phyloP scores from a whole-genome alignment of 2,888 invertebrate genomes.

The Eledona agricola region DNA sequence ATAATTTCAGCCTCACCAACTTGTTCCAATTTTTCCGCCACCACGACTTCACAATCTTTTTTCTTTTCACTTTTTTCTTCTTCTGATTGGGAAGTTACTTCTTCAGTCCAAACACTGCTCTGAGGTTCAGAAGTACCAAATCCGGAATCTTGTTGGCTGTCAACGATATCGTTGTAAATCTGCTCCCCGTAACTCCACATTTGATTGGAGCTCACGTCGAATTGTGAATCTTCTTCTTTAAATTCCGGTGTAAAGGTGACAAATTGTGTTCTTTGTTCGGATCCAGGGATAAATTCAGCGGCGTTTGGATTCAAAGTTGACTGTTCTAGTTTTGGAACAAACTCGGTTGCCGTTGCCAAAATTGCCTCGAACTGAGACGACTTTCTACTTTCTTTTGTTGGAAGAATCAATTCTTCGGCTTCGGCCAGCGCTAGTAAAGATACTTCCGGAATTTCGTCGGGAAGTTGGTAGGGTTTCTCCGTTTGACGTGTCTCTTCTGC shows the following conservation, averaged over 20 bases:
- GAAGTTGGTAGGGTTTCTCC: slow-evolving; percentile 5
- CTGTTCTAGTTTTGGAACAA: slow-evolving; percentile 53
- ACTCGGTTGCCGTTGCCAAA: slow-evolving; percentile 54
- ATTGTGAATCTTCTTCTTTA: slow-evolving; percentile 15
- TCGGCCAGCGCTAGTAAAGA: slow-evolving; percentile 21
- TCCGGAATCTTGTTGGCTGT: slow-evolving; percentile 47
- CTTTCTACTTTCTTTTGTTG: slow-evolving; percentile 12
- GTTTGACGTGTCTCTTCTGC: not conserved
- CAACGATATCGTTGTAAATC: slow-evolving; percentile 44
- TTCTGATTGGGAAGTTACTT: slow-evolving; percentile 51
- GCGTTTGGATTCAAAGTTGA: slow-evolving; percentile 60
- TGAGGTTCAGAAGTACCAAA: slow-evolving; percentile 54
- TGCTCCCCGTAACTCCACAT: slow-evolving; percentile 48
- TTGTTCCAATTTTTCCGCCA: slow-evolving; percentile 32
- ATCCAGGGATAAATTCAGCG: slow-evolving; percentile 58
- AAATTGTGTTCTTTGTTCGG: slow-evolving; percentile 38
- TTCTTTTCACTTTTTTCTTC: slow-evolving; percentile 38
- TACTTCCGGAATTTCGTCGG: slow-evolving; percentile 23
- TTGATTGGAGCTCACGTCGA: slow-evolving; percentile 14
- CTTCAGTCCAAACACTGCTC: slow-evolving; percentile 55
- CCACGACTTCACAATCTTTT: slow-evolving; percentile 24
- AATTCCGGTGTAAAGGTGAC: slow-evolving; percentile 9
- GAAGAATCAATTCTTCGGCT: slow-evolving; percentile 21
- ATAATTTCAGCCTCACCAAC: too few species aligned
- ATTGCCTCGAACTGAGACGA: slow-evolving; percentile 56